Base-by-base conservation (phyloP, 2,888 invertebrate genomes). In the Hartigia nigra region DNA sequence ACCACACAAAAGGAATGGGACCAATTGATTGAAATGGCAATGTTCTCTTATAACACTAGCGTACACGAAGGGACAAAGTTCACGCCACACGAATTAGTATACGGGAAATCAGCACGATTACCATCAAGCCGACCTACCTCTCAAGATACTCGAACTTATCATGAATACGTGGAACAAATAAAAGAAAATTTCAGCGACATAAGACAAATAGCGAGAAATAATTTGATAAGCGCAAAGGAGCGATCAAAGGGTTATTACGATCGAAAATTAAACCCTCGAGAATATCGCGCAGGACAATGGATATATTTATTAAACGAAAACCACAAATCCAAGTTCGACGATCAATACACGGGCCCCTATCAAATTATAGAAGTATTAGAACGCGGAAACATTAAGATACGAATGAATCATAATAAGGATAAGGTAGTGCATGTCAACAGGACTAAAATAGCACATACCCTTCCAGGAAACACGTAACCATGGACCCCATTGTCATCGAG, bases 1-100 rank as follows among this genome's bases (percentile, higher is more conserved):
- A 12, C 12, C 36, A 12, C 36, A n/a, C 77, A 1, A 72, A 78
- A 36, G 4, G 80, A 85, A 75, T 84, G 83, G 82, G 84, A 84
- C 32, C 36, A 77, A 12, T 79, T 78, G 78, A 12, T 84, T 1
- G 78, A 78, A 4, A 12, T 77, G 1, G 82, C 81, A 1, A 81
- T 74, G 69, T 78, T 82, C 12, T 79, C 82, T 0, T 81, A 81
- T 23, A 81, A 81, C n/a, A 81, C 81, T 0, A 78, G 78, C 35
- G 31, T 70, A 0, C 80, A 81, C 31, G 80, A 80, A 14, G 70
- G 79, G 0, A 81, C 80, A 1, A 76, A 74, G 34, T 70, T 36
- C 14, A 81, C 81, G 1, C 81, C 79, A 0, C 77, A 74, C 14
- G 82, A 82, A 75, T 5, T 82, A 31, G 76, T 81, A 14, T 82